A percentile compares a stretch with the other conserved stretches of the same genome.
phyloP scores from a whole-genome alignment of 1,140 invertebrate species.

The Helicorthomorpha holstii region DNA sequence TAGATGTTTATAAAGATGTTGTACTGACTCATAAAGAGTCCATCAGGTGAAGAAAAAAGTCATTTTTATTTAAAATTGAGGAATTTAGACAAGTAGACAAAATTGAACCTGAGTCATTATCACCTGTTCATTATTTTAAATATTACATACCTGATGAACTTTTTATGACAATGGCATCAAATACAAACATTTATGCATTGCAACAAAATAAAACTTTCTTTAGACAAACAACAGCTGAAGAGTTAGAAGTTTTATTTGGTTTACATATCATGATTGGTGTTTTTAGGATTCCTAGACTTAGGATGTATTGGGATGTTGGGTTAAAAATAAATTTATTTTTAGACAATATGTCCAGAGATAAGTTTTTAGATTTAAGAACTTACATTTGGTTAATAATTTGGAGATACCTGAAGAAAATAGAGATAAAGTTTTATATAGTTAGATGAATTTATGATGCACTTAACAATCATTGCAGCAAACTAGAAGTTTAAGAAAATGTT shows the following conservation, averaged over 20 bases:
- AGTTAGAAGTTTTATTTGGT: neutral
- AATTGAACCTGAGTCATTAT: neutral
- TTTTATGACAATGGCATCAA: neutral
- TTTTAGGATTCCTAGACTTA: neutral
- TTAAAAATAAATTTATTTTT: neutral
- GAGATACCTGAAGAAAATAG: conserved; percentile 6
- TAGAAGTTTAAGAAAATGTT: conserved; percentile 13
- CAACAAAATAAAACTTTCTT: neutral
- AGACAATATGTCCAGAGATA: conserved; percentile 8
- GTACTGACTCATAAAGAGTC: neutral
- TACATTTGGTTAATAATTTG: conserved; percentile 18
- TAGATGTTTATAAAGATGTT: neutral
- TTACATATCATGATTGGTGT: neutral
- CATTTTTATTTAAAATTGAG: neutral
- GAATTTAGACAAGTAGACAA: neutral
- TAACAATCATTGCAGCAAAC: conserved; percentile 14
- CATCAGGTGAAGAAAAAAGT: neutral
- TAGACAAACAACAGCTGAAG: neutral
- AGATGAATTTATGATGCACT: conserved; percentile 16
- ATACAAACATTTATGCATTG: conserved; percentile 1
- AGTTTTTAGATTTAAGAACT: conserved; percentile 15
- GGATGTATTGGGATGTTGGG: neutral
- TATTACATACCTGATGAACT: neutral
- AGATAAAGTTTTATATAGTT: conserved; percentile 19
- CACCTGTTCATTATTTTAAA: neutral